Conservation (phyloP, 2,113 vertebrate species). For the Motacilla tschutschensis region DNA sequence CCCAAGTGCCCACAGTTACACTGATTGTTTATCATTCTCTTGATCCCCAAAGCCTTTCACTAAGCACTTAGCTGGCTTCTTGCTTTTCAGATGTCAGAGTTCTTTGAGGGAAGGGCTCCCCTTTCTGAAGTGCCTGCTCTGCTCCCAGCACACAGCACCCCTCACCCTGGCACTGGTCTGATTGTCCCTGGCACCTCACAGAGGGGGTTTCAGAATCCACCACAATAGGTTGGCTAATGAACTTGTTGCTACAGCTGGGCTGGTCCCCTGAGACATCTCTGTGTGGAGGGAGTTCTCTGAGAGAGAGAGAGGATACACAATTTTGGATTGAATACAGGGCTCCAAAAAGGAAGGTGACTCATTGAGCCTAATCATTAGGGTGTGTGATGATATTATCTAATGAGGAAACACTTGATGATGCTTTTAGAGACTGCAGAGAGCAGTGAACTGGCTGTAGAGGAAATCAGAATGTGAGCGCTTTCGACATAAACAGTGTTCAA, state of each 20-base stretch:
- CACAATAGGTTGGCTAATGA: constrained; percentile 13
- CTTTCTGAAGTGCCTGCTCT: background rate
- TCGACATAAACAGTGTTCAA: constrained; percentile 49
- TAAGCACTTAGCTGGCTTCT: background rate
- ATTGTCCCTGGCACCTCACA: background rate
- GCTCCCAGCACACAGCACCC: background rate
- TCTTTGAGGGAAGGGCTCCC: background rate
- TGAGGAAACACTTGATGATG: constrained; percentile 62
- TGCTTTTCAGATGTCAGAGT: background rate
- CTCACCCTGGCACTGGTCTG: background rate
- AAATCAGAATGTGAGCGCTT: constrained; percentile 40
- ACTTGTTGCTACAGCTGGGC: constrained; percentile 41
- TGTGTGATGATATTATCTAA: constrained; percentile 66
- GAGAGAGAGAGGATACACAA: constrained; percentile 49
- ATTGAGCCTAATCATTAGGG: constrained; percentile 58
- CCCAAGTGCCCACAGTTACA: background rate
- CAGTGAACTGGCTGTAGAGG: constrained; percentile 35
- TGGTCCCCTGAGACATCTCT: background rate
- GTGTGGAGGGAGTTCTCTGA: constrained; percentile 13
- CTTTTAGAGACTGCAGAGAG: constrained; percentile 57
- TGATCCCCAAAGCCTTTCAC: background rate
- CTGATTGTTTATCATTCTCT: background rate
- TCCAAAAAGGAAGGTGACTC: constrained; percentile 60
- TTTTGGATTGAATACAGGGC: constrained; percentile 42
- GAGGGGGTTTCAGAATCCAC: background rate